Percentiles rank a stretch among this genome's conserved stretches.
These are phyloP conservation scores for Caenorhabditis sinica DNA, from an alignment of 2,888 invertebrate species.

Conservation along the genomic window DNA sequence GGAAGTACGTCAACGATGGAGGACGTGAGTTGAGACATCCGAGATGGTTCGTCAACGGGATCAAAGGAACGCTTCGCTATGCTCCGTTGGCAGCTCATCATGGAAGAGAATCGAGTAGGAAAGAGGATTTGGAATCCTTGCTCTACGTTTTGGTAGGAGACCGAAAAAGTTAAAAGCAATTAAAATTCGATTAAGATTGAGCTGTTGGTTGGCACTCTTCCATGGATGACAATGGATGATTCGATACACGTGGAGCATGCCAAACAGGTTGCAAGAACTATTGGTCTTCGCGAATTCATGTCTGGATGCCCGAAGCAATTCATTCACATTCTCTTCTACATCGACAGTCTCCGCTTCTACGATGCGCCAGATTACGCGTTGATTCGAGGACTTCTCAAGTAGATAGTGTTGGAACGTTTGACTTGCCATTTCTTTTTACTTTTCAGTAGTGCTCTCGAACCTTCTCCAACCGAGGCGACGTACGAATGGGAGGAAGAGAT, in stretches of 20 bases:
- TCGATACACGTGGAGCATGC: conserved; percentile 63
- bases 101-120: conserved; percentile 73
- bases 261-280: conserved; percentile 59
- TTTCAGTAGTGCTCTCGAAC: conserved; percentile 38
- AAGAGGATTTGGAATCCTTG: conserved; percentile 79
- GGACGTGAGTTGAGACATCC: conserved; percentile 62
- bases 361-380: conserved; percentile 75
- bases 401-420: not conserved
- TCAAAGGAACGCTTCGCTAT: conserved; percentile 71
- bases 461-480: not conserved
- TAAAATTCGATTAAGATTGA: conserved; percentile 71
- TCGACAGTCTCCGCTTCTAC: conserved; percentile 73
- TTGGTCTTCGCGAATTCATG: conserved; percentile 66
- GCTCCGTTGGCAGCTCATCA: conserved; percentile 71
- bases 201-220: conserved; percentile 75
- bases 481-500: conserved; percentile 58
- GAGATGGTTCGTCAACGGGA: conserved; percentile 57
- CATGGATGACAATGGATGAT: conserved; percentile 73
- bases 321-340: conserved; percentile 67
- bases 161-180: too few species aligned
- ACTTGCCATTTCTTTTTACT: not conserved
- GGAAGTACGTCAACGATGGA: conserved; percentile 43
- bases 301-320: conserved; percentile 78
- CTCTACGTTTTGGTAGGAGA: conserved; percentile 69
- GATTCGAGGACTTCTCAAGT: conserved; percentile 67